phyloP scores from a whole-genome alignment of 2,113 vertebrate species.

The Notechis scutatus region DNA sequence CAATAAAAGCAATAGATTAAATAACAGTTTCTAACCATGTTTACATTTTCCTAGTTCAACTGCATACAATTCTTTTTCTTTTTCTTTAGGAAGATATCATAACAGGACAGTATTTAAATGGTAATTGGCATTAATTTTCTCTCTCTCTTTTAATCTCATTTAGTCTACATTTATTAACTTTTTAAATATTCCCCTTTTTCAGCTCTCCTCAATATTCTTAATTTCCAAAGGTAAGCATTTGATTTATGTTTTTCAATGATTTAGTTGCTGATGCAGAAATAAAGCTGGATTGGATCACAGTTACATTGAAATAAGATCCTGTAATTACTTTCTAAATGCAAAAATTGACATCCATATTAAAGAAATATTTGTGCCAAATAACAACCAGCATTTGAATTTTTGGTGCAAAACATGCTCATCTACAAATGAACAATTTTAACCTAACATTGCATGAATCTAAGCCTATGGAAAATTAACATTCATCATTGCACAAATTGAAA shows the following conservation, averaged over 20 bases:
- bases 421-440: neutral
- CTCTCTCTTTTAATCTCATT: neutral
- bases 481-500: neutral
- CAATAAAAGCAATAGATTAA: neutral
- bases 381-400: neutral
- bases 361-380: neutral
- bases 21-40: neutral
- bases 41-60: neutral
- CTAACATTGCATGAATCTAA: neutral
- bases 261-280: neutral
- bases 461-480: neutral
- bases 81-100: neutral
- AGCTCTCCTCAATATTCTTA: constrained; percentile 75
- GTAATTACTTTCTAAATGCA: neutral
- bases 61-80: neutral
- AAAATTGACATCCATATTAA: neutral
- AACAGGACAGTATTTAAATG: constrained; percentile 70
- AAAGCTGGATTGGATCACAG: neutral
- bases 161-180: constrained; percentile 31
- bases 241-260: neutral
- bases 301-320: neutral
- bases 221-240: constrained; percentile 73
- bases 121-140: constrained; percentile 59
- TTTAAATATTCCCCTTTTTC: constrained; percentile 58
- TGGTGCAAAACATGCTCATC: neutral